Conservation (phyloP, 2,888 invertebrate species). For the Arge pagana region DNA sequence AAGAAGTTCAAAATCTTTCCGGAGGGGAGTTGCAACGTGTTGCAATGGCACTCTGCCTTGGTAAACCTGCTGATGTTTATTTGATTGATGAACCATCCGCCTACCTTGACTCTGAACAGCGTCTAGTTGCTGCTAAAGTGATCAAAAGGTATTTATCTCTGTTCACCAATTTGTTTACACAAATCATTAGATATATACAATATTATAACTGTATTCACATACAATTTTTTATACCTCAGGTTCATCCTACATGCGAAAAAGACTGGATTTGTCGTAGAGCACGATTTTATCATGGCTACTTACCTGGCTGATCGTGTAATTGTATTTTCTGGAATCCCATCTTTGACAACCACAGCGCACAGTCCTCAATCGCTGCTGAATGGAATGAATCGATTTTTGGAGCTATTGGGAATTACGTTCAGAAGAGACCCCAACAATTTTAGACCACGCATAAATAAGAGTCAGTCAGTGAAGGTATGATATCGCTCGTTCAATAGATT, state of each 20-base stretch:
- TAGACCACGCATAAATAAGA: conserved; percentile 96
- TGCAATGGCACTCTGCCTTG: conserved; percentile 93
- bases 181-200: not conserved
- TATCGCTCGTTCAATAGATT: no score
- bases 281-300: conserved; percentile 99
- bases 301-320: conserved; percentile 98
- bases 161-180: not conserved
- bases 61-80: conserved; percentile 98
- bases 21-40: conserved; percentile 99
- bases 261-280: conserved; percentile 99
- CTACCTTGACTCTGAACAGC: conserved; percentile 98
- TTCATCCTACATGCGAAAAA: conserved; percentile 99
- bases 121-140: conserved; percentile 98
- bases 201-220: not conserved
- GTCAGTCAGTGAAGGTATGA: conserved; percentile 87
- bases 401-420: conserved; percentile 95
- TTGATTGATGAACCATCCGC: conserved; percentile 99
- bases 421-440: conserved; percentile 98
- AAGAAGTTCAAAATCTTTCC: conserved; percentile 97
- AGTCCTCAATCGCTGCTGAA: conserved; percentile 90
- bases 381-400: conserved; percentile 98
- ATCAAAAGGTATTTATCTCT: conserved; percentile 85
- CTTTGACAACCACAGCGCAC: conserved; percentile 86
- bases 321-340: conserved; percentile 95
- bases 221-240: conserved; percentile 57